phyloP scores from a whole-genome alignment of 1,140 invertebrate species.

The Neodiprion pinetum region DNA sequence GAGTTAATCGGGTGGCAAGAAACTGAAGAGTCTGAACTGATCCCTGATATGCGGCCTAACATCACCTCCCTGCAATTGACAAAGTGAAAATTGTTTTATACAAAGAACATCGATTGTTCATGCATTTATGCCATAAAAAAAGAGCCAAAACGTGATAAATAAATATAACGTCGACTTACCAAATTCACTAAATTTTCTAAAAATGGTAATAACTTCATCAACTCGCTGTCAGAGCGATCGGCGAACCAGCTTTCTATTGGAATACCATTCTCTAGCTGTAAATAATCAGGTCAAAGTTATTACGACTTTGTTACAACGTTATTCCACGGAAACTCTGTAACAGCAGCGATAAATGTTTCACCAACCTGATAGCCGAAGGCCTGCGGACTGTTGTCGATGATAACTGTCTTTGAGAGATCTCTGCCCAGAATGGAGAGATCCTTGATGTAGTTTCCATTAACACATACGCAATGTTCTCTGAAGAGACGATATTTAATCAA shows the following conservation, averaged over 20 bases:
- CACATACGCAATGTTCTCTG: conserved; percentile 93
- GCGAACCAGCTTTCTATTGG: conserved; percentile 98
- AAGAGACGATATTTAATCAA: conserved; percentile 93
- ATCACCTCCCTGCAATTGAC: conserved; percentile 82
- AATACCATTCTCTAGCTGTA: conserved; percentile 94
- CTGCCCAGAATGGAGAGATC: conserved; percentile 92
- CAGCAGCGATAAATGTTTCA: conserved; percentile 20
- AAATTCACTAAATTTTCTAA: conserved; percentile 83
- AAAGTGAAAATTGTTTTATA: conserved; percentile 29
- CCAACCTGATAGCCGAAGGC: conserved; percentile 89
- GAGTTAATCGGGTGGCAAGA: conserved; percentile 83
- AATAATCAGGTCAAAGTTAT: conserved; percentile 45
- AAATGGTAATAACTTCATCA: conserved; percentile 93
- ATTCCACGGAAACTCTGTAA: conserved; percentile 8
- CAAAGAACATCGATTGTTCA: neutral
- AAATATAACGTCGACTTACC: conserved; percentile 61
- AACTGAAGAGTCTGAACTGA: conserved; percentile 87
- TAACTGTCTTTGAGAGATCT: conserved; percentile 91
- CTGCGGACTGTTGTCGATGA: conserved; percentile 93
- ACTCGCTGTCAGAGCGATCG: conserved; percentile 87
- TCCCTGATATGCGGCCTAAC: conserved; percentile 89
- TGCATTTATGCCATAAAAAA: neutral
- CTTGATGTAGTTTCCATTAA: conserved; percentile 97
- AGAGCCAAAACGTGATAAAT: conserved; percentile 11
- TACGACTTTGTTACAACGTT: conserved; percentile 5